Percentiles rank a stretch among this genome's conserved stretches.
phyloP scores from a whole-genome alignment of 2,113 vertebrate genomes.

The Serilophus lunatus region DNA sequence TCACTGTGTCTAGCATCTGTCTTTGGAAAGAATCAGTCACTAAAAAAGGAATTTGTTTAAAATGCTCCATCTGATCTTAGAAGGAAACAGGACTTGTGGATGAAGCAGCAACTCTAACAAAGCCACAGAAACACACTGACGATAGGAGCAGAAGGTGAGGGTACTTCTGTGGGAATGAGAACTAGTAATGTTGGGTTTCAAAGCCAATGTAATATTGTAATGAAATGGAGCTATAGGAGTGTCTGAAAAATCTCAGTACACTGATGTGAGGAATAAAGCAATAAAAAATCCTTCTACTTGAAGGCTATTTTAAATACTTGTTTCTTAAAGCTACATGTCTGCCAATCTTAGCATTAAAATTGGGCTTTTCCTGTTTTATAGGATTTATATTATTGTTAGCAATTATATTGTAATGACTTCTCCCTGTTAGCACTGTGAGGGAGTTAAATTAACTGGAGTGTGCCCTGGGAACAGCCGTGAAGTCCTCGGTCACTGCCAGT shows the following conservation, averaged over 20 bases:
- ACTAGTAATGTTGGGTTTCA: not conserved
- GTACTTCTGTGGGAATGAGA: not conserved
- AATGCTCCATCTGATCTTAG: not conserved
- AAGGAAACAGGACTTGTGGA: not conserved
- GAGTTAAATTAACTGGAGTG: not conserved
- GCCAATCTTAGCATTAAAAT: not conserved
- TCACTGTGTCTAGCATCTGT: not conserved
- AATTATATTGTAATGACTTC: not conserved
- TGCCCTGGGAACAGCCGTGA: not conserved
- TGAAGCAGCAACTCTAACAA: too few relatives aligned
- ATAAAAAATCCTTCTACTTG: not conserved
- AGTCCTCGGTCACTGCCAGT: not conserved
- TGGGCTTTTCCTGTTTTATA: not conserved
- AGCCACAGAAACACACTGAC: not conserved
- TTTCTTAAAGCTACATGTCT: not conserved
- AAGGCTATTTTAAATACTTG: not conserved
- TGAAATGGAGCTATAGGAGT: not conserved
- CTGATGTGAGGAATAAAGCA: not conserved
- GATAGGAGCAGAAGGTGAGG: accelerated
- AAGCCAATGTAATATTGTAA: accelerated
- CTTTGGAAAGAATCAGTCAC: not conserved
- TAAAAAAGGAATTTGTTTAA: not conserved
- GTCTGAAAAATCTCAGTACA: not conserved
- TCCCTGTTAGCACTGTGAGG: not conserved
- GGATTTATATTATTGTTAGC: not conserved